A percentile compares a stretch with the other conserved stretches of the same genome.
phyloP scores from a whole-genome alignment of 2,113 vertebrate species.

The Leucosticte australis region DNA sequence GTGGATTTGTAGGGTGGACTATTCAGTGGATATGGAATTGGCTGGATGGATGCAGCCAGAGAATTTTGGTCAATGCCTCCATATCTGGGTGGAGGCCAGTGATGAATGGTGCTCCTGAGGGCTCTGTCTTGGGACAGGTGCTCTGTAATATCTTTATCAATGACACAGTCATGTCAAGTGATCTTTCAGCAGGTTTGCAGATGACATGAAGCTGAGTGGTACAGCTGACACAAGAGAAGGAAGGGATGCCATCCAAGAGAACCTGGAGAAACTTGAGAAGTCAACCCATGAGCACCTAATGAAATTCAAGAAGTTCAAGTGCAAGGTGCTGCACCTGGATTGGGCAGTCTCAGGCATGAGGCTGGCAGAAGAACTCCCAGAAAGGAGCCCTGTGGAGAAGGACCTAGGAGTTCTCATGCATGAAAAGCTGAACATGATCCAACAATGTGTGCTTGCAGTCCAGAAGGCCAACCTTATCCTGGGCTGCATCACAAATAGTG shows the following conservation, averaged over 20 bases:
- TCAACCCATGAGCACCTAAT: accelerated
- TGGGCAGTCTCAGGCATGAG: background rate
- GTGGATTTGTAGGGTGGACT: background rate
- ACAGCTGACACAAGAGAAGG: background rate
- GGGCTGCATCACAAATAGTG: accelerated
- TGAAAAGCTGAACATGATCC: background rate
- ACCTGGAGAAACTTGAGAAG: background rate
- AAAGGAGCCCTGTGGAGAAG: background rate
- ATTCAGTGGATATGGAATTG: background rate
- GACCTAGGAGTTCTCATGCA: background rate
- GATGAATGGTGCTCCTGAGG: background rate
- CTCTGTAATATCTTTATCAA: background rate
- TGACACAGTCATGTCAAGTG: too few relatives aligned
- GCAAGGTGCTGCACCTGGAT: too few relatives aligned
- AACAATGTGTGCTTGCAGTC: too few relatives aligned
- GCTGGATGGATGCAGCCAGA: background rate
- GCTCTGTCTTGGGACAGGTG: too few relatives aligned
- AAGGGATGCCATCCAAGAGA: background rate
- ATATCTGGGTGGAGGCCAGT: background rate
- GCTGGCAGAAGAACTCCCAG: too few relatives aligned
- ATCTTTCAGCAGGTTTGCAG: background rate
- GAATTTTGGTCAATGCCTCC: background rate
- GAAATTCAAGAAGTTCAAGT: background rate
- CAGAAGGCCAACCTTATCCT: background rate
- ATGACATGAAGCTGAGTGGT: background rate